A percentile compares a stretch with the other conserved stretches of the same genome.
Evolutionary conservation across 2,888 invertebrate genomes (phyloP).

Genomic region (Torymus texanus): DNA sequence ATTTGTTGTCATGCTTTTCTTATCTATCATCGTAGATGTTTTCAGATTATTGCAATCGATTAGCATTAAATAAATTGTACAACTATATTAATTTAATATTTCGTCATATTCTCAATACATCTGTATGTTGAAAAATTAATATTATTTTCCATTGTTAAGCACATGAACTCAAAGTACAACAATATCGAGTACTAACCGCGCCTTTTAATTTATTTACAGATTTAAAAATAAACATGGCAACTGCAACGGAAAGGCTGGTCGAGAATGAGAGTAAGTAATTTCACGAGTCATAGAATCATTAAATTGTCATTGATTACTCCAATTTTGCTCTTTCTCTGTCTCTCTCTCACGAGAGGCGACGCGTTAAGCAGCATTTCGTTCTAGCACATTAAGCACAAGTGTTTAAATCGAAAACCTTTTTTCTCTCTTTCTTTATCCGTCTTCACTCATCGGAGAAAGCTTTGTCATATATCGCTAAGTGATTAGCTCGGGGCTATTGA

Average conservation of each 20-base stretch:
- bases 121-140: no score
- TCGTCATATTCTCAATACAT: no score
- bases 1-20: no score
- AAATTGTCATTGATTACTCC: conserved; percentile 48
- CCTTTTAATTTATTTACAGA: conserved; percentile 27
- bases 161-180: no score
- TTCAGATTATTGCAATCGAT: no score
- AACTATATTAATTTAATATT: no score
- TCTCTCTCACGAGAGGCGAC: not conserved
- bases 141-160: no score
- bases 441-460: not conserved
- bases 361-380: conserved; percentile 25
- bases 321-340: conserved; percentile 17
- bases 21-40: no score
- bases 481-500: no score
- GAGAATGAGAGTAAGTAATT: conserved; percentile 56
- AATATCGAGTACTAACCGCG: no score
- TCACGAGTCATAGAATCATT: conserved; percentile 54
- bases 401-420: not conserved
- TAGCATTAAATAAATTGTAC: no score
- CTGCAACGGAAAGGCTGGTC: conserved; percentile 44
- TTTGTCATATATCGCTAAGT: not conserved
- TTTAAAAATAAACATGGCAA: conserved; percentile 47
- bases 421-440: not conserved
- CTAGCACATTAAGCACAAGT: conserved; percentile 20